These are phyloP conservation scores for Gonatopus flavifemur DNA, from an alignment of 1,140 invertebrate genomes.

Conservation along the genomic window DNA sequence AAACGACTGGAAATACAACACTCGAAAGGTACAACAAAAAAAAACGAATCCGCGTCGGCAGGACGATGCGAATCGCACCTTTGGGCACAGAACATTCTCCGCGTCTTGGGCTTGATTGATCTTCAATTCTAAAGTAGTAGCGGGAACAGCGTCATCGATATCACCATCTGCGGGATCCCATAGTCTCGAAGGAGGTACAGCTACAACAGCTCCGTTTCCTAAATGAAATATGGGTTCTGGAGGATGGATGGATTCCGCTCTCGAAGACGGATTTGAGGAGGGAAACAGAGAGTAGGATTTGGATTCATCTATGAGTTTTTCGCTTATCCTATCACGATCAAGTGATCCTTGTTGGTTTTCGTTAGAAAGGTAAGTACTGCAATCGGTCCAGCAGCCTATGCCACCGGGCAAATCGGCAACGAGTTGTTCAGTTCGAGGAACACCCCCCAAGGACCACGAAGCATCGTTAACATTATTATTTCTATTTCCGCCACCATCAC, in stretches of 20 bases:
- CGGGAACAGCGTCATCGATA: too few species aligned
- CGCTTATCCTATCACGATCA: slow-evolving; percentile 32
- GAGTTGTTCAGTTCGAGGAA: slow-evolving; percentile 66
- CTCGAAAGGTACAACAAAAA: too few species aligned
- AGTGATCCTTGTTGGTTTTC: slow-evolving; percentile 44
- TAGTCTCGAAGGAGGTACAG: slow-evolving; percentile 9
- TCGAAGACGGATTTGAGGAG: too few species aligned
- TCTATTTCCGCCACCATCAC: slow-evolving; percentile 31
- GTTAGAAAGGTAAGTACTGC: slow-evolving; percentile 74
- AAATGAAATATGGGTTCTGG: too few species aligned
- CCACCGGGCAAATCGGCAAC: slow-evolving; percentile 75
- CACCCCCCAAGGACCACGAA: slow-evolving; percentile 14
- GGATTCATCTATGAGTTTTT: slow-evolving; percentile 21
- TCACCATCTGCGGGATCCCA: slow-evolving; percentile 29
- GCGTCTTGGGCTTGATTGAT: too few species aligned
- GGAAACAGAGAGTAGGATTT: neutral
- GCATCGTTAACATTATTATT: slow-evolving; percentile 10
- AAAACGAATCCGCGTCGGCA: slow-evolving; percentile 23
- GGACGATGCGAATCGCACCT: slow-evolving; percentile 38
- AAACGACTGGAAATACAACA: too few species aligned
- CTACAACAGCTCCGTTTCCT: too few species aligned
- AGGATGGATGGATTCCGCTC: too few species aligned
- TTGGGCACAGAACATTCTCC: too few species aligned
- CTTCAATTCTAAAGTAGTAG: too few species aligned
- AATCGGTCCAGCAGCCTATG: slow-evolving; percentile 79